phyloP scores from a whole-genome alignment of 2,797 vertebrate species.

The Holocentrus rufus region DNA sequence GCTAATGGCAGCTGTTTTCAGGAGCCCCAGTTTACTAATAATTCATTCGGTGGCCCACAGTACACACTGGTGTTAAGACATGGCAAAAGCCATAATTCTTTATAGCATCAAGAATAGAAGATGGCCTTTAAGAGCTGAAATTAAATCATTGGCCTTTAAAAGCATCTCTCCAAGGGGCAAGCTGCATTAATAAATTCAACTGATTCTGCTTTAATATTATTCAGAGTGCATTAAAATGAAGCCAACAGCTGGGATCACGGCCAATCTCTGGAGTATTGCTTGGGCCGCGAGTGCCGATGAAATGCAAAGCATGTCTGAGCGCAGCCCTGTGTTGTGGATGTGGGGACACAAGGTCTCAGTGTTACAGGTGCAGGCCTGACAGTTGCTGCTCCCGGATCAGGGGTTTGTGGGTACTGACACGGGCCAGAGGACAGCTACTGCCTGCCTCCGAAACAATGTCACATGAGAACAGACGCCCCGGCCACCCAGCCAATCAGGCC shows the following conservation, averaged over 20 bases:
- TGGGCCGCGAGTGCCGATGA: conserved; percentile 61
- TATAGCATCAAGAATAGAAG: conserved; percentile 78
- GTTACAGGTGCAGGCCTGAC: conserved; percentile 84
- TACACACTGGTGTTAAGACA: conserved; percentile 75
- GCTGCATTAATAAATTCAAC: conserved; percentile 84
- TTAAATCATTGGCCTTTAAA: conserved; percentile 87
- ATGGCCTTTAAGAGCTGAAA: conserved; percentile 83
- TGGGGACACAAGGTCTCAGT: conserved; percentile 67
- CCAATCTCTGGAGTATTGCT: conserved; percentile 76
- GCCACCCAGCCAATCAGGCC: conserved; percentile 61
- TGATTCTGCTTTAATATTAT: conserved; percentile 85
- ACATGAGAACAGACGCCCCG: conserved; percentile 63
- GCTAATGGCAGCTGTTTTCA: conserved; percentile 75
- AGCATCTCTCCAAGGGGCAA: conserved; percentile 82
- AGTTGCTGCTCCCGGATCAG: conserved; percentile 79
- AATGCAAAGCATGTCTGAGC: conserved; percentile 75
- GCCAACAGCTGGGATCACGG: conserved; percentile 83
- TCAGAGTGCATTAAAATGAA: conserved; percentile 85
- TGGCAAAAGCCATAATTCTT: conserved; percentile 80
- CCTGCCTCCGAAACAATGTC: conserved; percentile 72
- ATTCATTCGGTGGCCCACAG: conserved; percentile 73
- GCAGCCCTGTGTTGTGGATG: conserved; percentile 35
- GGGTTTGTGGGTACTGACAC: conserved; percentile 75
- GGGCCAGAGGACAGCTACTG: conserved; percentile 70
- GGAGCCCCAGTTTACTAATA: conserved; percentile 70